Percentiles rank a stretch among this genome's conserved stretches.
Conservation (phyloP, 2,797 vertebrate species). For the Amblyopsis hoosieri region DNA sequence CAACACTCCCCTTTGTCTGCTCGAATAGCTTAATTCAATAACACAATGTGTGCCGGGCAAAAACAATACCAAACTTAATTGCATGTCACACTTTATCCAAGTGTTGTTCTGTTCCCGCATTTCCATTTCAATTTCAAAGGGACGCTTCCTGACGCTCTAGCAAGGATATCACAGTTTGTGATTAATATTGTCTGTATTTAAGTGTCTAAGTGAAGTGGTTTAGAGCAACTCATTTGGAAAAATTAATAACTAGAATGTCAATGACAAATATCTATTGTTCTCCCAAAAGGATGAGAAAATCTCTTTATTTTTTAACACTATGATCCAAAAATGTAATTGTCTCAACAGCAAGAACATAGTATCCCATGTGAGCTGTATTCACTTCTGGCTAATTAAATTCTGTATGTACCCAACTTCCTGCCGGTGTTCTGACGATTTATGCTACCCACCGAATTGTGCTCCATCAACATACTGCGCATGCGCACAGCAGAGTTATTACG, state of each 20-base stretch:
- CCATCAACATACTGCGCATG: too few relatives aligned
- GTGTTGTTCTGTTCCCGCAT: slow-evolving; percentile 63
- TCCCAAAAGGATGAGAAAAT: slow-evolving; percentile 24
- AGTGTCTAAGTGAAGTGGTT: slow-evolving; percentile 59
- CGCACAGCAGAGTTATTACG: too few relatives aligned
- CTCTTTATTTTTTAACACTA: slow-evolving; percentile 17
- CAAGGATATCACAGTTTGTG: slow-evolving; percentile 58
- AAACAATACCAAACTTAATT: slow-evolving; percentile 66
- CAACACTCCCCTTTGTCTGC: slow-evolving; percentile 45
- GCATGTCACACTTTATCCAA: slow-evolving; percentile 68
- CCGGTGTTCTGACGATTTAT: too few relatives aligned
- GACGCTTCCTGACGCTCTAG: slow-evolving; percentile 54
- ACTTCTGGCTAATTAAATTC: too few relatives aligned
- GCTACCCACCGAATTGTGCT: too few relatives aligned
- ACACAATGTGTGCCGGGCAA: slow-evolving; percentile 50
- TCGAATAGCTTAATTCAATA: slow-evolving; percentile 61
- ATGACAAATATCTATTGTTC: slow-evolving; percentile 43
- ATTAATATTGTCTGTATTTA: slow-evolving; percentile 60
- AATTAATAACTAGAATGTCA: slow-evolving; percentile 57
- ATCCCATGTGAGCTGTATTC: not conserved
- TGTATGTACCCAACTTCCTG: too few relatives aligned
- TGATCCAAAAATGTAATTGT: too few relatives aligned
- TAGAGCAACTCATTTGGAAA: slow-evolving; percentile 54
- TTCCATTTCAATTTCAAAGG: slow-evolving; percentile 72
- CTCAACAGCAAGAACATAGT: not conserved